A percentile compares a stretch with the other conserved stretches of the same genome.
Evolutionary conservation across 1,140 invertebrate species (phyloP).

Genomic region (Drosophila arizonae): DNA sequence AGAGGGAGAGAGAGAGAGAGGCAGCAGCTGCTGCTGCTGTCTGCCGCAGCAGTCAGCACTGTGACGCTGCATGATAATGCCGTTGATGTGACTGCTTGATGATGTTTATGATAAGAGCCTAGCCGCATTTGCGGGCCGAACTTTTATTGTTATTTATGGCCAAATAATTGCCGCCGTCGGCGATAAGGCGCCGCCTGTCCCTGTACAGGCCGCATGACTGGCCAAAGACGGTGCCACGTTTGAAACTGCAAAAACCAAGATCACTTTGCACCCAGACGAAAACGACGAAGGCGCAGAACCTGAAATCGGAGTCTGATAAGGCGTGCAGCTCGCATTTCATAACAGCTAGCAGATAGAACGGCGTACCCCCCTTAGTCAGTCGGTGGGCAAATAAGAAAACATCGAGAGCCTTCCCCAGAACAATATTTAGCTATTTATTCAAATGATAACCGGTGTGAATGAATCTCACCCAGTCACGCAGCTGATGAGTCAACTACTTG

Average conservation of each 20-base stretch:
- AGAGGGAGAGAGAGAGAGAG: background rate
- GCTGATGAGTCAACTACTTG: background rate
- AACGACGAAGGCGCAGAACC: too few relatives aligned
- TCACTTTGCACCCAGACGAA: conserved; percentile 21
- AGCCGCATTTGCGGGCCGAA: conserved; percentile 51
- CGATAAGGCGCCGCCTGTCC: conserved; percentile 45
- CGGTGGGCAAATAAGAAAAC: background rate
- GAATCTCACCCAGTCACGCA: conserved; percentile 21
- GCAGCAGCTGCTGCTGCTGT: background rate
- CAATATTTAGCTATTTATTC: conserved; percentile 17
- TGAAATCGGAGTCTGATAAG: conserved; percentile 20
- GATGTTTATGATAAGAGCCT: conserved; percentile 21
- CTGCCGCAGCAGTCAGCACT: background rate
- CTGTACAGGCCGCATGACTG: conserved; percentile 26
- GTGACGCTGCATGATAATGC: conserved; percentile 16
- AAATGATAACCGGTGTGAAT: conserved; percentile 24
- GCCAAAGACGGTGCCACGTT: conserved; percentile 39
- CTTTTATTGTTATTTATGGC: conserved; percentile 76
- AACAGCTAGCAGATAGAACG: conserved; percentile 15
- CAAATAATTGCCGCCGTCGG: conserved; percentile 60
- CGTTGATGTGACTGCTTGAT: conserved; percentile 21
- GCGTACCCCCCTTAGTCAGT: background rate
- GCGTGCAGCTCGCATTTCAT: conserved; percentile 32
- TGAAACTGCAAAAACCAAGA: conserved; percentile 19
- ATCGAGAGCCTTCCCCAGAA: background rate